Conservation (phyloP, 2,888 invertebrate species). For the Dolichomitus sp. region DNA sequence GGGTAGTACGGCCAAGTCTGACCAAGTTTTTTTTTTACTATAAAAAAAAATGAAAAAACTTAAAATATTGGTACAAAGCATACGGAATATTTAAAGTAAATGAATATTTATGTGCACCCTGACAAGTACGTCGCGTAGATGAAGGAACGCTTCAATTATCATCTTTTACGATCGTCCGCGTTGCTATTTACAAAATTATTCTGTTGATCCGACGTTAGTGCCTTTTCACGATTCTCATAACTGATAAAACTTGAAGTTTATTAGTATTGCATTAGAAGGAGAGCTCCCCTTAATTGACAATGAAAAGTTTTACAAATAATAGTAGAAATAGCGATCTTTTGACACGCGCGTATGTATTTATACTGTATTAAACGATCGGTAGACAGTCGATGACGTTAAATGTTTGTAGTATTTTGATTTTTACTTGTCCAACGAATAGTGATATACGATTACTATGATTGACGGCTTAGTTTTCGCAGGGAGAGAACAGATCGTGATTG, state of each 20-base stretch:
- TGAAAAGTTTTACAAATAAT: constrained; percentile 46
- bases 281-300: constrained; percentile 5
- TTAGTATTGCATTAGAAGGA: constrained; percentile 3
- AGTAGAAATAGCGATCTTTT: constrained; percentile 64
- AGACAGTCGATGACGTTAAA: constrained; percentile 62
- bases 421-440: constrained; percentile 67
- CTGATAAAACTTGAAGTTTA: constrained; percentile 21
- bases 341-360: constrained; percentile 62
- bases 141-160: neutral
- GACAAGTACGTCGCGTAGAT: constrained; percentile 26
- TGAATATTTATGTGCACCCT: constrained; percentile 47
- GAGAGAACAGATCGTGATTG: constrained; percentile 35
- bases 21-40: constrained; percentile 13
- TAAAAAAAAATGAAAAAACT: constrained; percentile 10
- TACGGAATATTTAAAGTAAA: constrained; percentile 48
- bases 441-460: constrained; percentile 49
- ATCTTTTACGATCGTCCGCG: constrained; percentile 35
- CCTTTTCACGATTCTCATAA: constrained; percentile 54
- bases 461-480: constrained; percentile 46
- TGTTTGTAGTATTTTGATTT: constrained; percentile 72
- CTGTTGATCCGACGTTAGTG: constrained; percentile 51
- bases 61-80: constrained; percentile 63
- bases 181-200: constrained; percentile 28
- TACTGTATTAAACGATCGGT: constrained; percentile 58
- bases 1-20: constrained; percentile 7